These are phyloP conservation scores for Cephalopholis sonnerati DNA, from an alignment of 2,113 vertebrate genomes.

Conservation along the genomic window DNA sequence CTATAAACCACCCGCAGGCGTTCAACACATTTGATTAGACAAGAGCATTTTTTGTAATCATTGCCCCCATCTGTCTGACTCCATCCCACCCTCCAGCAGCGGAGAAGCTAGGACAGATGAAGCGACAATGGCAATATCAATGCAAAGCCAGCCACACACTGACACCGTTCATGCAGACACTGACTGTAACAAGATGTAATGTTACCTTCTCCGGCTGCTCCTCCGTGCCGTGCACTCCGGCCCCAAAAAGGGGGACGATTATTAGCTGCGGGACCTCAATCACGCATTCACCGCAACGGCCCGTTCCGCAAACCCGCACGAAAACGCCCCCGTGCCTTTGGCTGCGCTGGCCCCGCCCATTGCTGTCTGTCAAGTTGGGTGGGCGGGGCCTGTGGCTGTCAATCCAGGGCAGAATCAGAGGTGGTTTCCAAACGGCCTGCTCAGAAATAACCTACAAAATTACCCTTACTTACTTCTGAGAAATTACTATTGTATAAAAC, in stretches of 20 bases:
- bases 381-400: slow-evolving; percentile 64
- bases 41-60: slow-evolving; percentile 37
- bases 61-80: slow-evolving; percentile 71
- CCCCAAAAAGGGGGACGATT: slow-evolving; percentile 76
- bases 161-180: slow-evolving; percentile 55
- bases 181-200: slow-evolving; percentile 43
- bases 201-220: slow-evolving; percentile 80
- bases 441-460: slow-evolving; percentile 37
- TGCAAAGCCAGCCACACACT: slow-evolving; percentile 57
- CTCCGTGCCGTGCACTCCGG: slow-evolving; percentile 74
- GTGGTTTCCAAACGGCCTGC: slow-evolving; percentile 62
- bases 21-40: slow-evolving; percentile 45
- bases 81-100: slow-evolving; percentile 66
- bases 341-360: slow-evolving; percentile 69
- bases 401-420: slow-evolving; percentile 5
- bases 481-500: not conserved
- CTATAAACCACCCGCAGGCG: not conserved
- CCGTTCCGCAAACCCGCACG: slow-evolving; percentile 80
- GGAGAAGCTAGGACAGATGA: slow-evolving; percentile 63
- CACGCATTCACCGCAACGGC: slow-evolving; percentile 84
- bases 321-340: slow-evolving; percentile 82
- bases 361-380: slow-evolving; percentile 62
- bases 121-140: slow-evolving; percentile 64
- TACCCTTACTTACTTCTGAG: not conserved
- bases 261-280: slow-evolving; percentile 76